phyloP scores from a whole-genome alignment of 2,888 invertebrate genomes.

The Coremacera marginata region DNA sequence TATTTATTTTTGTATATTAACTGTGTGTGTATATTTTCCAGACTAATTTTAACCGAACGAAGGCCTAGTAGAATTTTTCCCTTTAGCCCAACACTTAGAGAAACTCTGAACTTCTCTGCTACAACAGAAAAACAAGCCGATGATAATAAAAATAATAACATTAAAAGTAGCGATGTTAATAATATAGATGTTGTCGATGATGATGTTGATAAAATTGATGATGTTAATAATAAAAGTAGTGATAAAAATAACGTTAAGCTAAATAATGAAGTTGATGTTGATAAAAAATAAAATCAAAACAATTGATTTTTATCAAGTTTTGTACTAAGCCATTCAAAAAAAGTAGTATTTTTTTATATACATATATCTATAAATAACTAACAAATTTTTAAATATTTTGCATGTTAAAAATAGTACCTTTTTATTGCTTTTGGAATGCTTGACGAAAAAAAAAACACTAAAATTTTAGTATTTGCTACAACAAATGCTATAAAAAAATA shows the following conservation, averaged over 20 bases:
- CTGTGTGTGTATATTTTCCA: conserved; percentile 58
- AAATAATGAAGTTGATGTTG: background rate
- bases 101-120: conserved; percentile 1
- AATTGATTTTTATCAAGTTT: too few species aligned
- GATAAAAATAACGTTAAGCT: background rate
- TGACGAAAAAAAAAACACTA: too few species aligned
- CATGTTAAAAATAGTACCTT: too few species aligned
- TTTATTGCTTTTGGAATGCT: too few species aligned
- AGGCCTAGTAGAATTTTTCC: conserved; percentile 67
- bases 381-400: too few species aligned
- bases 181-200: conserved; percentile 4
- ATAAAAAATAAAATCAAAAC: background rate
- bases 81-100: conserved; percentile 59
- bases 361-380: too few species aligned
- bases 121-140: background rate
- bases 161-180: background rate
- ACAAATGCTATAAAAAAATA: too few species aligned
- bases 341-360: too few species aligned
- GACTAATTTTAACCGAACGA: conserved; percentile 69
- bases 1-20: conserved; percentile 35
- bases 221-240: background rate
- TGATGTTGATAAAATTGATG: background rate
- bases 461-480: too few species aligned
- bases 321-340: too few species aligned
- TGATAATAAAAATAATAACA: conserved; percentile 4